Evolutionary conservation across 2,888 invertebrate species (phyloP).

Genomic region (Rhingia campestris): DNA sequence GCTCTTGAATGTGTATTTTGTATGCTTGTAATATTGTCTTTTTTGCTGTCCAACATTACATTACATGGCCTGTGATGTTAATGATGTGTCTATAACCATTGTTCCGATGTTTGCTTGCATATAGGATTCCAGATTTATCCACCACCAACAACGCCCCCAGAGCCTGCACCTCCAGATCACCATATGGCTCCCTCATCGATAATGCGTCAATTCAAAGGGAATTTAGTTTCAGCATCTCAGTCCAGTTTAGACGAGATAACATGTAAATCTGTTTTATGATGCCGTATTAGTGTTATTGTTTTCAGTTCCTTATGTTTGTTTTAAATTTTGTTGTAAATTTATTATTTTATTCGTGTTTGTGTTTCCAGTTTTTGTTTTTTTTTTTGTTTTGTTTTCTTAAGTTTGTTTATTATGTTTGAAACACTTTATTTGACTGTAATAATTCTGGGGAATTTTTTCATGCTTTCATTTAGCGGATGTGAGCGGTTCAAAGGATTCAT

Average conservation of each 20-base stretch:
- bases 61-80: slow-evolving; percentile 72
- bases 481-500: slow-evolving; percentile 91
- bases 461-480: slow-evolving; percentile 86
- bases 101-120: slow-evolving; percentile 74
- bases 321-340: neutral
- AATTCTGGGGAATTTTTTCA: slow-evolving; percentile 76
- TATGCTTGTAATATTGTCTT: slow-evolving; percentile 72
- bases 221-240: slow-evolving; percentile 84
- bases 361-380: slow-evolving; percentile 75
- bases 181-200: slow-evolving; percentile 85
- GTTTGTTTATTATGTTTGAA: slow-evolving; percentile 36
- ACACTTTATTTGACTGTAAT: slow-evolving; percentile 59
- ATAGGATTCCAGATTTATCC: slow-evolving; percentile 92
- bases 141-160: slow-evolving; percentile 92
- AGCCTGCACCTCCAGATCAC: slow-evolving; percentile 92
- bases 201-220: slow-evolving; percentile 84
- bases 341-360: slow-evolving; percentile 37
- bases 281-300: slow-evolving; percentile 75
- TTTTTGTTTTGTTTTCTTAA: slow-evolving; percentile 67
- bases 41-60: slow-evolving; percentile 73
- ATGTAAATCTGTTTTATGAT: slow-evolving; percentile 83
- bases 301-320: slow-evolving; percentile 56
- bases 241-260: slow-evolving; percentile 87
- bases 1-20: slow-evolving; percentile 72
- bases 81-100: slow-evolving; percentile 74